Base-by-base conservation (phyloP, 2,888 invertebrate genomes). In the Drosophila dives region DNA sequence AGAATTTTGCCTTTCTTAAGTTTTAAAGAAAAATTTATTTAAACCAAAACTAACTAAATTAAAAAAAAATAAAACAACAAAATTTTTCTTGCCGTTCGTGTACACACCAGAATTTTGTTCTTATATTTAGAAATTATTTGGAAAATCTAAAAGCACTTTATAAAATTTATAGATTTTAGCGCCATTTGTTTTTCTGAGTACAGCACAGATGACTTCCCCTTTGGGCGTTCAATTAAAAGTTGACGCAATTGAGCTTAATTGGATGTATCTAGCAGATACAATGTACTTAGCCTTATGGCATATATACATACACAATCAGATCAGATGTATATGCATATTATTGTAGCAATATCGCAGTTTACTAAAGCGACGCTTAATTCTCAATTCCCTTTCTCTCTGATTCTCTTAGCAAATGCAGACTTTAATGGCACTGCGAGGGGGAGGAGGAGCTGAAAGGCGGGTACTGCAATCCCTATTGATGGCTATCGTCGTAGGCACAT, bases 241-340 rank as follows among this genome's bases (percentile, higher is more conserved):
- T 33, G 58, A 34, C 32, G 15, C 71, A 77, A 84, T 83, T 86
- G 83, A 83, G 55, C 75, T 77, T 77, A 83, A 90, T 86, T 89
- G 75, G 73, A 72, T 62, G 61, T 75, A 68, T 81, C 68, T 81
- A 45, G 17, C 58, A 68, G 58, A 61, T 63, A 61, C 65, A 72
- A 61, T 26, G 15, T 64, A 26, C 26, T 58, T 40, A 60, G 20
- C 59, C 26, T 38, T 48, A 58, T 20, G 56, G 34, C 36, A 32
- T 20, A 56, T 29, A 23, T 15, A 23, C 7, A 42, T 23, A 45
- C 4, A 23, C 45, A 45, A 23, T 45, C 20, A 23, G 45, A 15
- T 36, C 51, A 63, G 38, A 63, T 48, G 15, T 32, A 42, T 17
- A 40, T n/a, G 33, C 10, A 40, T 20, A 34, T 42, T 38, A 32